Base-by-base conservation (phyloP, 2,888 invertebrate genomes). In the Mamestra brassicae region DNA sequence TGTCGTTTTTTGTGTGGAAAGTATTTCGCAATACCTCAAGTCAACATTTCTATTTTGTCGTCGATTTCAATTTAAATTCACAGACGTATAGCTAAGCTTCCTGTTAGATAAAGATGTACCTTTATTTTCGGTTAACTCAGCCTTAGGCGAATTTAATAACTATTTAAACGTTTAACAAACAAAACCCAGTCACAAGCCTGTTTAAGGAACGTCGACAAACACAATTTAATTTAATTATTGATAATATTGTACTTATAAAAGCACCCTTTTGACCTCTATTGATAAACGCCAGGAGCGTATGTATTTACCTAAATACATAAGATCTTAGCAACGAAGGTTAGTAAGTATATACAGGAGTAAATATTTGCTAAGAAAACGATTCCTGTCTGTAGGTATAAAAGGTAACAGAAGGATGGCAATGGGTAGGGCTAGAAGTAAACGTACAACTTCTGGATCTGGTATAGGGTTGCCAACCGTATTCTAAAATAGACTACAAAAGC, bases 11-110 rank as follows among this genome's bases (percentile, higher is more conserved):
- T n/a, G 11, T n/a, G 34, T 58, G 34, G 45, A 57, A 63, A 15
- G 26, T 58, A 38, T 62, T 78, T 57, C n/a, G 17, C 11, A 26
- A 36, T 55, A 66, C 42, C 42, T 58, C 10, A 15, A 52, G 54
- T n/a, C 8, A 52, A 73, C 58, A 45, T 47, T 47, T 1, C 55
- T 34, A 34, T 70, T 45, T 74, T 45, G 17, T 26, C 34, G 17
- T n/a, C 13, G 17, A 60, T 50, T 15, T 36, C 13, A 55, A 52
- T 52, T 2, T 4, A 58, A 42, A 42, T 38, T 47, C 38, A 38
- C 17, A 38, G 3, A n/a, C 34, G 13, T 54, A 54, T 52, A 52
- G 52, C 15, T 52, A 17, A 52, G 17, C 3, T 52, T 17, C 17
- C 17, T 52, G 6, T 52, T 17, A 17, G 17, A 17, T 52, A 5